These are phyloP conservation scores for Manacus vitellinus DNA, from an alignment of 2,113 vertebrate genomes.

Conservation along the genomic window DNA sequence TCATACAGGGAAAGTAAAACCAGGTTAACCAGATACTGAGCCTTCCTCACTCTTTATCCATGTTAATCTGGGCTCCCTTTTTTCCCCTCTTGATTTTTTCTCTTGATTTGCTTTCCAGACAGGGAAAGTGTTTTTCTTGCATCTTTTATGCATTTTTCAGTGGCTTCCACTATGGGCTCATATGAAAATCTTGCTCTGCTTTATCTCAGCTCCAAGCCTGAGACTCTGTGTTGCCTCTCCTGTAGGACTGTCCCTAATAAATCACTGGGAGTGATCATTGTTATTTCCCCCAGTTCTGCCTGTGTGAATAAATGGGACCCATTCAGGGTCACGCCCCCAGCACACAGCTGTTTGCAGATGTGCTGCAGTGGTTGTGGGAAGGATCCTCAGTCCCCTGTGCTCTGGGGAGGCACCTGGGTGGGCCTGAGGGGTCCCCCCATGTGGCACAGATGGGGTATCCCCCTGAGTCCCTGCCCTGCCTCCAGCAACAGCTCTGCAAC, in stretches of 20 bases:
- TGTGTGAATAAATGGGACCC: neutral
- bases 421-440: neutral
- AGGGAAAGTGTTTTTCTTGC: neutral
- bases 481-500: neutral
- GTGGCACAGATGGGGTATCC: neutral
- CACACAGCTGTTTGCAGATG: neutral
- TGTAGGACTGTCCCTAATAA: neutral
- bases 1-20: neutral
- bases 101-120: neutral
- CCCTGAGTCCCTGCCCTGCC: neutral
- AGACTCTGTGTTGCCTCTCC: neutral
- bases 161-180: neutral
- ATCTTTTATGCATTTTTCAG: neutral
- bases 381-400: neutral
- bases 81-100: neutral
- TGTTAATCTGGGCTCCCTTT: neutral
- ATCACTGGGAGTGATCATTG: neutral
- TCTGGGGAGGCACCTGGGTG: neutral
- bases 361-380: neutral
- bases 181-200: neutral
- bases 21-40: neutral
- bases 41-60: neutral
- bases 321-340: accelerated
- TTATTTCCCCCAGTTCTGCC: neutral
- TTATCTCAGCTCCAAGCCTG: neutral